A percentile compares a stretch with the other conserved stretches of the same genome.
Evolutionary conservation across 2,797 vertebrate genomes (phyloP).

Genomic region (Myotis pilosus): DNA sequence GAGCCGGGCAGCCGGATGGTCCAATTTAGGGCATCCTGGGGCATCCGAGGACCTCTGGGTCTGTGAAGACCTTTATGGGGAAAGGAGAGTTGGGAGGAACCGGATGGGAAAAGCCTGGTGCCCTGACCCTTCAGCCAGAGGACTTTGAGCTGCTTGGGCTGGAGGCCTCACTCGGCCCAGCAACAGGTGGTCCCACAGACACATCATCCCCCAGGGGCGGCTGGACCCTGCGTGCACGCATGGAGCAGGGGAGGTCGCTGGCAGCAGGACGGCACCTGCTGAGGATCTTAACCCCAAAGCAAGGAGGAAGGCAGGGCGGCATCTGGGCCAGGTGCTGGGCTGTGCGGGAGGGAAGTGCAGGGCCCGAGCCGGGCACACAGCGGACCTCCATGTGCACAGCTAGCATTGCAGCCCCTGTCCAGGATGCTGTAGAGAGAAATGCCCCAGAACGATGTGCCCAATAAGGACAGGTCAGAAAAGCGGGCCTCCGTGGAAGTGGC

Average conservation of each 20-base stretch:
- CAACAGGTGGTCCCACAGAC: no score
- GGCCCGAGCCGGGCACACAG: background rate
- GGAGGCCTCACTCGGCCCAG: background rate
- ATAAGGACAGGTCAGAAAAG: background rate
- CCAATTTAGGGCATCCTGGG: background rate
- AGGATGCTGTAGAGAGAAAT: background rate
- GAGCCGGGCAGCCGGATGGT: background rate
- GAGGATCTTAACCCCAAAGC: background rate
- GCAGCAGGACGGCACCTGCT: rapidly evolving
- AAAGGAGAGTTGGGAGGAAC: background rate
- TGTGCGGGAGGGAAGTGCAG: background rate
- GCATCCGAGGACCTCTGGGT: background rate
- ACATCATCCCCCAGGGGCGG: no score
- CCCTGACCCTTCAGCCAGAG: background rate
- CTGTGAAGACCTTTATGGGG: background rate
- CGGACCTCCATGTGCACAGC: no score
- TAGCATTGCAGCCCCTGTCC: background rate
- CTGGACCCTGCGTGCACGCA: rapidly evolving
- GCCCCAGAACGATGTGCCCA: background rate
- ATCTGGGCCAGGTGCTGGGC: background rate
- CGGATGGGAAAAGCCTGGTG: background rate
- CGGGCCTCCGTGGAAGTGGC: background rate
- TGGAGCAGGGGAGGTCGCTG: rapidly evolving
- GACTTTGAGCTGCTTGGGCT: background rate
- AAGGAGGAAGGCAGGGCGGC: background rate